Evolutionary conservation across 2,797 vertebrate genomes (phyloP).

Genomic region (Trematomus bernacchii): DNA sequence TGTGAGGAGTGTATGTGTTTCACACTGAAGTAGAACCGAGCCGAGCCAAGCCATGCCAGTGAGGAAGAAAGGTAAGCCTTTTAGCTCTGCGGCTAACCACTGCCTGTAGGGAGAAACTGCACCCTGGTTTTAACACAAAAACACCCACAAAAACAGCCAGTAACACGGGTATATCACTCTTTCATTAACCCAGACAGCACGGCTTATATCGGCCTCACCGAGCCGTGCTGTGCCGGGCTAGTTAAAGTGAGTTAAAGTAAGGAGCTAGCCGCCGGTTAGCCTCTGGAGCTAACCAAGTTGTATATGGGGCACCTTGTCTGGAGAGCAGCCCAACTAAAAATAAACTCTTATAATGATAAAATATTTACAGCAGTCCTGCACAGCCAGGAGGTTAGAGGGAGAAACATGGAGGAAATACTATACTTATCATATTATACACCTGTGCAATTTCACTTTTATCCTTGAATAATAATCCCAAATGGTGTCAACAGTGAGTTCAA

Average conservation of each 20-base stretch:
- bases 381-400: not conserved
- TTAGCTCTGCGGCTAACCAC: constrained; percentile 70
- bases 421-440: not conserved
- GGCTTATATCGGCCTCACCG: not conserved
- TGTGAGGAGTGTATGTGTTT: constrained; percentile 49
- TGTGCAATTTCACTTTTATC: not conserved
- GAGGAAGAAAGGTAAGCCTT: constrained; percentile 91
- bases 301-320: constrained; percentile 64
- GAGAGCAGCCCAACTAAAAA: constrained; percentile 64
- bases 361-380: constrained; percentile 11
- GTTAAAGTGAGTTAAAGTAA: constrained; percentile 61
- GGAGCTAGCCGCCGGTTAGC: constrained; percentile 71
- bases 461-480: not conserved
- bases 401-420: not conserved
- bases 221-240: constrained; percentile 24
- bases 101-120: not conserved
- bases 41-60: constrained; percentile 88
- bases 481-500: not conserved
- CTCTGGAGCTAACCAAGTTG: constrained; percentile 69
- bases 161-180: not conserved
- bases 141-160: not conserved
- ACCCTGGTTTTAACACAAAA: rapidly evolving
- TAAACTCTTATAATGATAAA: constrained; percentile 63
- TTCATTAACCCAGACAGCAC: rapidly evolving
- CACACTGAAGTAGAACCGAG: constrained; percentile 34